Evolutionary conservation across 2,888 invertebrate genomes (phyloP).

Genomic region (Actias luna): DNA sequence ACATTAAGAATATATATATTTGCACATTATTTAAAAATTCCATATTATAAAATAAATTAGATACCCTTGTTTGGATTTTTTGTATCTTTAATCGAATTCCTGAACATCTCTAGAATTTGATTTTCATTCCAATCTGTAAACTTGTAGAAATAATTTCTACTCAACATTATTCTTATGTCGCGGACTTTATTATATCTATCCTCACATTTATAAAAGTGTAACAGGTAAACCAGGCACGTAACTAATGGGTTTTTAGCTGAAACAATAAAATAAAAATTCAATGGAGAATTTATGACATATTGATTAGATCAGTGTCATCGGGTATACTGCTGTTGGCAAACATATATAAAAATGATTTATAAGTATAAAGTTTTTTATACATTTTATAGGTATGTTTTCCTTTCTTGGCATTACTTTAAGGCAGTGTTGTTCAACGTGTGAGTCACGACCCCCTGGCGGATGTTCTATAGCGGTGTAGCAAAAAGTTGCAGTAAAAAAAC

Average conservation of each 20-base stretch:
- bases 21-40: neutral
- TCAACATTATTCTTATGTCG: conserved; percentile 55
- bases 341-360: too few relatives aligned
- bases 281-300: neutral
- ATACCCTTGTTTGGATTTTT: conserved; percentile 45
- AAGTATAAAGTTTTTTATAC: too few relatives aligned
- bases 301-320: too few relatives aligned
- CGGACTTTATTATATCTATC: conserved; percentile 56
- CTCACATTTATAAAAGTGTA: conserved; percentile 70
- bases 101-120: conserved; percentile 63
- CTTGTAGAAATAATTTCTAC: conserved; percentile 58
- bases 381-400: neutral
- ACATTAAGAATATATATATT: neutral
- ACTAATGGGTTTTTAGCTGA: conserved; percentile 67
- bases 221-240: conserved; percentile 63
- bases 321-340: too few relatives aligned
- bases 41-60: neutral
- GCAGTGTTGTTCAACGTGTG: too few relatives aligned
- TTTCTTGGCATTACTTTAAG: too few relatives aligned
- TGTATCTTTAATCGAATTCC: conserved; percentile 48
- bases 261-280: conserved; percentile 29
- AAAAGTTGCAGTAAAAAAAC: too few relatives aligned
- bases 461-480: too few relatives aligned
- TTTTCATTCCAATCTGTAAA: conserved; percentile 67
- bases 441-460: too few relatives aligned